These are phyloP conservation scores for Nyctibius grandis DNA, from an alignment of 2,797 vertebrate genomes.

Conservation along the genomic window DNA sequence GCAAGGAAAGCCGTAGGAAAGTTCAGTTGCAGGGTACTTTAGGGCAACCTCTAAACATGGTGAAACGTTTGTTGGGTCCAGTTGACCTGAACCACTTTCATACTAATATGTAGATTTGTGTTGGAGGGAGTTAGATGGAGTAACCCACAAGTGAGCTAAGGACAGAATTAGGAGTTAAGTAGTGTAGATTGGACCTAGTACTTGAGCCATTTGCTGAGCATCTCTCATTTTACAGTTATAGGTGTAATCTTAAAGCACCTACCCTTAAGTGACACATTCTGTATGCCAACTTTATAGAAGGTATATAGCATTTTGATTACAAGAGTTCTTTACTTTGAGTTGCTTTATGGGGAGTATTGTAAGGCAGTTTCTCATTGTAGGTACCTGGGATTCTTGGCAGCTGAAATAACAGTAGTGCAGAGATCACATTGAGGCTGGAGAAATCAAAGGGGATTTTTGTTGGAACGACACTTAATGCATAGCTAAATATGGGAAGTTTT, in stretches of 20 bases:
- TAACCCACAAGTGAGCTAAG: not conserved
- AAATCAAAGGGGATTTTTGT: not conserved
- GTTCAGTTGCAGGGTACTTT: not conserved
- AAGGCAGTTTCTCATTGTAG: not conserved
- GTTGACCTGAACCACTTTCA: not conserved
- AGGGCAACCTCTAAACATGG: not conserved
- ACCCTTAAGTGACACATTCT: not conserved
- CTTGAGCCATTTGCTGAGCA: not conserved
- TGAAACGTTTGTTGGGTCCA: not conserved
- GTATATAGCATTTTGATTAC: not conserved
- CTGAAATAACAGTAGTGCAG: not conserved
- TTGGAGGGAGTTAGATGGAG: not conserved
- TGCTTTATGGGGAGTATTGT: not conserved
- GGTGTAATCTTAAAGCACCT: not conserved
- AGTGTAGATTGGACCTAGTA: not conserved
- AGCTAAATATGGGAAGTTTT: not conserved
- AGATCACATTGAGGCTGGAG: not conserved
- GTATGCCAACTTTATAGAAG: not conserved
- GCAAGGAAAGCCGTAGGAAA: not conserved
- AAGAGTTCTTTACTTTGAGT: not conserved
- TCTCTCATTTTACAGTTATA: not conserved
- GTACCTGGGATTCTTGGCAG: not conserved
- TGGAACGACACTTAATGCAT: not conserved
- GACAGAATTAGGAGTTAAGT: not conserved
- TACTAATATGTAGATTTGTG: not conserved